phyloP scores from a whole-genome alignment of 2,888 invertebrate genomes.

The Pachliopta kotzebuea region DNA sequence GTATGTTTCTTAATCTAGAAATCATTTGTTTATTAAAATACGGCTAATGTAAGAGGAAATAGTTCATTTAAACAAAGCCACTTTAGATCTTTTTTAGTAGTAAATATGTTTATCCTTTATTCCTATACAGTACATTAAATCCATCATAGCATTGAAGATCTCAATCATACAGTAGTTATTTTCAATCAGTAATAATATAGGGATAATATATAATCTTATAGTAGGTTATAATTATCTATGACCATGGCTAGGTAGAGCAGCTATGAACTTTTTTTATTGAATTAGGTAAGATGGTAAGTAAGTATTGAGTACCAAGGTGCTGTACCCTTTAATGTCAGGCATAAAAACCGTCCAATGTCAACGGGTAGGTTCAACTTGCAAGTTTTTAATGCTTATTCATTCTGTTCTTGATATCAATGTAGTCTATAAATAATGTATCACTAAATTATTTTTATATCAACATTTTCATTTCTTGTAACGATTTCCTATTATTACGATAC shows the following conservation, averaged over 20 bases:
- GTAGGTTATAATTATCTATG: neutral
- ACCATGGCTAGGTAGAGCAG: neutral
- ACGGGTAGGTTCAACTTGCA: constrained; percentile 21
- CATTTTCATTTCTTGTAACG: too few species aligned
- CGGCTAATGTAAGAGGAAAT: too few species aligned
- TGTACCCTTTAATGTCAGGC: constrained; percentile 21
- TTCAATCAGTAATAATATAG: neutral
- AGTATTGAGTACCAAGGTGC: constrained; percentile 23
- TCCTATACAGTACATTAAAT: too few species aligned
- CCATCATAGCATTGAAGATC: too few species aligned
- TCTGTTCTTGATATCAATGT: constrained; percentile 15
- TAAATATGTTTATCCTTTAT: too few species aligned
- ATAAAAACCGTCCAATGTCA: constrained; percentile 26
- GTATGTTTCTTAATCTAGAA: too few species aligned
- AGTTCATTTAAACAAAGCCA: too few species aligned
- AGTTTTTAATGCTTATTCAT: constrained; percentile 25
- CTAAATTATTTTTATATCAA: neutral
- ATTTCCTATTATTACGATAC: too few species aligned
- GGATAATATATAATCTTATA: neutral
- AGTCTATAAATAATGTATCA: neutral
- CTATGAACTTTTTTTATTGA: constrained; percentile 12
- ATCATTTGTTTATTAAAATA: too few species aligned
- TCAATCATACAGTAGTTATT: too few species aligned
- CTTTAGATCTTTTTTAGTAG: too few species aligned
- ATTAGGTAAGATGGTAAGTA: constrained; percentile 25